Percentiles rank a stretch among this genome's conserved stretches.
These are phyloP conservation scores for Apaloderma vittatum DNA, from an alignment of 2,113 vertebrate species.

Conservation along the genomic window DNA sequence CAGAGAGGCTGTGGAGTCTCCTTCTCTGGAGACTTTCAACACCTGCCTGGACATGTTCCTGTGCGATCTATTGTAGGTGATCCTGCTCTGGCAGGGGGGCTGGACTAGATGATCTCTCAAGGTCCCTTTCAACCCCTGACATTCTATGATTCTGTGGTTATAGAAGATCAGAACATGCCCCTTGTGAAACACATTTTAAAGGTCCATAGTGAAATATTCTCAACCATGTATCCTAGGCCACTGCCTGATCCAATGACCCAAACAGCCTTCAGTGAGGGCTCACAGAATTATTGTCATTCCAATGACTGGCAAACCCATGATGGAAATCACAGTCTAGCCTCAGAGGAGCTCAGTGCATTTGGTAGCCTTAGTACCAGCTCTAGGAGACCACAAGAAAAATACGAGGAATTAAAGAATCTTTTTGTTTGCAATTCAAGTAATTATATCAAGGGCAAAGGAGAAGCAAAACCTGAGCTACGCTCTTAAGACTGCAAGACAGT, in stretches of 20 bases:
- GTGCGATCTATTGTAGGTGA: too few species aligned
- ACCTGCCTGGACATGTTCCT: too few species aligned
- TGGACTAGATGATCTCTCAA: too few species aligned
- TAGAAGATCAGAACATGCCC: not conserved
- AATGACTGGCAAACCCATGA: not conserved
- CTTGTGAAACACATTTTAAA: not conserved
- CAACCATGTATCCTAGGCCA: not conserved
- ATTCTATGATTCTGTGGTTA: too few species aligned
- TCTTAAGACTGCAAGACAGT: not conserved
- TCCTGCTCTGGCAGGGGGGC: too few species aligned
- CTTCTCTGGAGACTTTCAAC: too few species aligned
- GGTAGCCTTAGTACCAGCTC: not conserved
- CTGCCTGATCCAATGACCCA: not conserved
- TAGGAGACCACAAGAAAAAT: not conserved
- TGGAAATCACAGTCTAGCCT: not conserved
- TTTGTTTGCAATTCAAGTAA: not conserved
- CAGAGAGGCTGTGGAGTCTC: too few species aligned
- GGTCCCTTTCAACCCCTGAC: too few species aligned
- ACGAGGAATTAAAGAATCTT: not conserved
- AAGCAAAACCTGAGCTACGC: not conserved
- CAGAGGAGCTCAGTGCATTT: not conserved
- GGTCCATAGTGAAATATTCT: not conserved
- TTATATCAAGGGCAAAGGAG: not conserved
- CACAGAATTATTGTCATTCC: not conserved
- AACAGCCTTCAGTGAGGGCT: not conserved